Conservation (phyloP, 2,888 invertebrate genomes). For the Apamea crenata region DNA sequence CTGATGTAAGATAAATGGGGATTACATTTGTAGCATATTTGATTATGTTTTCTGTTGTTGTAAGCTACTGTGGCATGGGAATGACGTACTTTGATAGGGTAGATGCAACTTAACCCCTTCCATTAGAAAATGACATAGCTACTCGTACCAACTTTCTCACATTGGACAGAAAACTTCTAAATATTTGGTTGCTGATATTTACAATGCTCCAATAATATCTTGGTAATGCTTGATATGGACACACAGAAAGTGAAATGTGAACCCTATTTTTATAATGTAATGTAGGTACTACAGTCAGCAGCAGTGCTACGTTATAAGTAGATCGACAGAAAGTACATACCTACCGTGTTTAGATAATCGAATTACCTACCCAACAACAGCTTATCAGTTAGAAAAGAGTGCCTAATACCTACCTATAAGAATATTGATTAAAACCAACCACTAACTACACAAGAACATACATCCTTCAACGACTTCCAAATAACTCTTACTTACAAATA, state of each 20-base stretch:
- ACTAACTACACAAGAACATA: background rate
- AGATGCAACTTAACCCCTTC: background rate
- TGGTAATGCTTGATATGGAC: background rate
- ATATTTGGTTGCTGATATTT: no score
- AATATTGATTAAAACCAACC: background rate
- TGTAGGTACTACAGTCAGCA: background rate
- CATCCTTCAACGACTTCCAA: conserved; percentile 1
- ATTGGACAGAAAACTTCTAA: background rate
- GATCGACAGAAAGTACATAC: background rate
- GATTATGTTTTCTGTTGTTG: conserved; percentile 49
- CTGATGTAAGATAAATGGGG: conserved; percentile 52
- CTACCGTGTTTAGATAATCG: background rate
- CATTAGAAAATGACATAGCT: background rate
- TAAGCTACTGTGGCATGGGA: conserved; percentile 27
- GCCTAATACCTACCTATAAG: background rate
- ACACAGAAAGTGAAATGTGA: background rate
- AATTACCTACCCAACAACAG: background rate
- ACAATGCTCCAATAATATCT: background rate
- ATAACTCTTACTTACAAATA: conserved; percentile 21
- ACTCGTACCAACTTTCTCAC: no score
- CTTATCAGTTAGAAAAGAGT: background rate
- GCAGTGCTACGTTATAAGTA: background rate
- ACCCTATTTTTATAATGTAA: background rate
- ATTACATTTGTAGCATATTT: conserved; percentile 60
- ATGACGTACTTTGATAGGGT: background rate